Evolutionary conservation across 2,113 vertebrate genomes (phyloP), one percentile per base, ranked within the genome.

Genomic region (Sorex fumeus): DNA sequence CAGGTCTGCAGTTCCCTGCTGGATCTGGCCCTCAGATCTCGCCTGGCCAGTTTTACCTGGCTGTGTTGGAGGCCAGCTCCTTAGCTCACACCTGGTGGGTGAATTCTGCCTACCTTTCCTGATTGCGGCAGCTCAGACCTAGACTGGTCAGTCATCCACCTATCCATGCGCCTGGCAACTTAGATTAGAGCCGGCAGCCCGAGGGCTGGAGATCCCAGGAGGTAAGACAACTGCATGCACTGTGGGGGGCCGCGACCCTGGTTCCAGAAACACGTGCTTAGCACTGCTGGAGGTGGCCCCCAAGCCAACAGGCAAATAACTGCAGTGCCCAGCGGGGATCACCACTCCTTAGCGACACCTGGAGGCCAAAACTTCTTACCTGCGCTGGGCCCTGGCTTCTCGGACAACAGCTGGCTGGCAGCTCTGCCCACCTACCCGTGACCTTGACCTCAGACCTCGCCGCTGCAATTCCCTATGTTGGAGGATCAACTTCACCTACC

Each of bases 161-260:
- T 66, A 27, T 21, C 13, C 5, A 7, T 60, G 71, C 45, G 12
- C 19, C 4, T 32, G 53, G 15, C 0, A 81, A 53, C 8, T 83
- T 8, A 45, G 12, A 67, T 19, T 15, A 9, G 2, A 36, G 1
- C 11, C 23, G 10, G n/a, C 0, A 1, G 19, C 19, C 57, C 57
- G 18, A 60, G 57, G 21, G 21, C 57, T 16, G 18, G 19, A 60
- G 21, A 23, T 19, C 18, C 57, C 57, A 60, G 57, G 57, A 21
- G 21, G 57, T 60, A 60, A 60, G 19, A 23, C 57, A 60, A 6
- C 21, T 60, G 21, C 18, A 21, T 60, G 57, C 57, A 23, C 21
- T 23, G 4, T 60, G 19, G 19, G 19, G 57, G 18, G 18, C 19
- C 57, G 18, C 47, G 13, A 50, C 47, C 47, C 47, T 50, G 47